Evolutionary conservation across 2,888 invertebrate genomes (phyloP).

Genomic region (Drosophila paramelanica): DNA sequence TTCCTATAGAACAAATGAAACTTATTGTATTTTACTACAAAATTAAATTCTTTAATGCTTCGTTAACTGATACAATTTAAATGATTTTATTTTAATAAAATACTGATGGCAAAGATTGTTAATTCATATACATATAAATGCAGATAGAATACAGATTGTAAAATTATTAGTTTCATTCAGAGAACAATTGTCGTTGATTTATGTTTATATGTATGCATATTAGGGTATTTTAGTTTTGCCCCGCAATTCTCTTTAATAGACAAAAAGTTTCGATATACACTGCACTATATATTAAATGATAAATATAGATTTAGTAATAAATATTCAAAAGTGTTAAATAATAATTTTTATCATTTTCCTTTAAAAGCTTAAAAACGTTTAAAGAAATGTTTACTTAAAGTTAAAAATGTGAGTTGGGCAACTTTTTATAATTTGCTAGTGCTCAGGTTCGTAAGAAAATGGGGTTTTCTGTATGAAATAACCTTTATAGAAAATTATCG

Average conservation of each 20-base stretch:
- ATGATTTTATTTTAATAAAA: neutral
- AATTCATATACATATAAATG: neutral
- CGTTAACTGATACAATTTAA: neutral
- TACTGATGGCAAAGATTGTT: neutral
- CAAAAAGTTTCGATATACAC: no score
- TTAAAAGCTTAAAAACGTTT: no score
- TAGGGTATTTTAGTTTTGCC: neutral
- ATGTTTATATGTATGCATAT: neutral
- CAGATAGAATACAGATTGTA: neutral
- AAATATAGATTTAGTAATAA: no score
- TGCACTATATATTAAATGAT: no score
- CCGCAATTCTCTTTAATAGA: no score
- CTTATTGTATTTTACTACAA: neutral
- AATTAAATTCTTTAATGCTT: neutral
- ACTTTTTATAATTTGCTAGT: no score
- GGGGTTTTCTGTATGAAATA: no score
- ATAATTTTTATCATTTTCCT: no score
- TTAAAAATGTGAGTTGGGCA: no score
- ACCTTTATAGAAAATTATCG: neutral
- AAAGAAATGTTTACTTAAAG: no score
- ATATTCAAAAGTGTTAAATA: no score
- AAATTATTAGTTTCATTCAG: conserved; percentile 1
- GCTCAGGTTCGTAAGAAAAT: no score
- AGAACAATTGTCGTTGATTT: neutral
- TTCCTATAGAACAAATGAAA: neutral